These are phyloP conservation scores for Homarus americanus DNA, from an alignment of 1,140 invertebrate species.

Conservation along the genomic window DNA sequence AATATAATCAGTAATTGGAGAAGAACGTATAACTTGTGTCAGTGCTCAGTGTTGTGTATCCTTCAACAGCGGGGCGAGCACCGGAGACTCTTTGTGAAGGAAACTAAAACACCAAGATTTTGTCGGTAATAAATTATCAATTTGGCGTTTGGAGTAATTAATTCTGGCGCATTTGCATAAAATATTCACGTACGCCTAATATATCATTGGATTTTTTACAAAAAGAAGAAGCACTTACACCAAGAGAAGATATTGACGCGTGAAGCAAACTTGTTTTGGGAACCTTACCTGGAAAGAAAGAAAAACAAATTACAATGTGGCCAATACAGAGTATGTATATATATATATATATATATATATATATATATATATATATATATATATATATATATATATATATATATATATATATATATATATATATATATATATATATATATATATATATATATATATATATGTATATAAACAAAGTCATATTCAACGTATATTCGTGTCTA, in stretches of 20 bases:
- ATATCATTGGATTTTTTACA: constrained; percentile 5
- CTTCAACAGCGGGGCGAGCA: neutral
- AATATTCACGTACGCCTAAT: constrained; percentile 38
- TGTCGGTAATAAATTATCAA: constrained; percentile 46
- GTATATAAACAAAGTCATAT: no score
- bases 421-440: no score
- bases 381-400: no score
- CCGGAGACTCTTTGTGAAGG: neutral
- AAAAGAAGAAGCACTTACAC: constrained; percentile 2
- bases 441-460: no score
- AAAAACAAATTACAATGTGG: no score
- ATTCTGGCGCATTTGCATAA: constrained; percentile 48
- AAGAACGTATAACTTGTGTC: neutral
- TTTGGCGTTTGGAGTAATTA: constrained; percentile 52
- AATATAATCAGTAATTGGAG: neutral
- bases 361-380: no score
- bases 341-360: no score
- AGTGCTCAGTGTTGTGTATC: neutral
- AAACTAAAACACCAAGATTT: constrained; percentile 41
- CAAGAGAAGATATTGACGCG: neutral
- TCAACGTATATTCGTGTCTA: no score
- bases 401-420: no score
- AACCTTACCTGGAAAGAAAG: neutral
- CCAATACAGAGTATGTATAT: no score
- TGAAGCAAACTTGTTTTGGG: neutral